Evolutionary conservation across 2,113 vertebrate species (phyloP).

Genomic region (Mormyrus iriodes): DNA sequence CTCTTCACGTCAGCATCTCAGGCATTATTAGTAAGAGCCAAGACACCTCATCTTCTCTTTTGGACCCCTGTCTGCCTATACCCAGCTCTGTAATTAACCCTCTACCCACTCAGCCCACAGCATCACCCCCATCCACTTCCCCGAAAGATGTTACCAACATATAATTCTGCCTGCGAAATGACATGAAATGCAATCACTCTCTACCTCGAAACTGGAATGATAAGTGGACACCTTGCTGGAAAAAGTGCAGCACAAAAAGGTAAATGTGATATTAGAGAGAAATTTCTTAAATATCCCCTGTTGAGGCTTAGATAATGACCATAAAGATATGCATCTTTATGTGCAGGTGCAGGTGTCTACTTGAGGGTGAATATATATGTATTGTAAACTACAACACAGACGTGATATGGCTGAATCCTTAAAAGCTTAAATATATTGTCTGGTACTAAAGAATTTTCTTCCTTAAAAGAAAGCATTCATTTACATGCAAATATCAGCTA

Average conservation of each 20-base stretch:
- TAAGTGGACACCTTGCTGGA: not conserved
- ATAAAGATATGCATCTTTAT: not conserved
- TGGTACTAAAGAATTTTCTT: not conserved
- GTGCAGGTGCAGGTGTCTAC: not conserved
- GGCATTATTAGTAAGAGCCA: slow-evolving; percentile 3
- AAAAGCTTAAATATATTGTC: not conserved
- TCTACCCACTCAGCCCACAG: not conserved
- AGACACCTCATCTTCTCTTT: not conserved
- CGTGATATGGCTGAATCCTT: not conserved
- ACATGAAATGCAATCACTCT: not conserved
- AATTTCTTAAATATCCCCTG: not conserved
- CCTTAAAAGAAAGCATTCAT: not conserved
- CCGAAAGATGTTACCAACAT: not conserved
- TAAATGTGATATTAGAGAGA: not conserved
- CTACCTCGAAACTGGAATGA: not conserved
- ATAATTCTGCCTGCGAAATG: not conserved
- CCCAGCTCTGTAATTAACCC: not conserved
- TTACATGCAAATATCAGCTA: not conserved
- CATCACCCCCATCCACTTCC: not conserved
- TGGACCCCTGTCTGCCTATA: not conserved
- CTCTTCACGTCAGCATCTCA: not conserved
- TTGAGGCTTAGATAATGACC: not conserved
- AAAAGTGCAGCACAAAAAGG: not conserved
- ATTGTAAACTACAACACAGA: not conserved
- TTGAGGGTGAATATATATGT: not conserved